phyloP scores from a whole-genome alignment of 2,888 invertebrate genomes.

The Callyntrura guangdongensis region DNA sequence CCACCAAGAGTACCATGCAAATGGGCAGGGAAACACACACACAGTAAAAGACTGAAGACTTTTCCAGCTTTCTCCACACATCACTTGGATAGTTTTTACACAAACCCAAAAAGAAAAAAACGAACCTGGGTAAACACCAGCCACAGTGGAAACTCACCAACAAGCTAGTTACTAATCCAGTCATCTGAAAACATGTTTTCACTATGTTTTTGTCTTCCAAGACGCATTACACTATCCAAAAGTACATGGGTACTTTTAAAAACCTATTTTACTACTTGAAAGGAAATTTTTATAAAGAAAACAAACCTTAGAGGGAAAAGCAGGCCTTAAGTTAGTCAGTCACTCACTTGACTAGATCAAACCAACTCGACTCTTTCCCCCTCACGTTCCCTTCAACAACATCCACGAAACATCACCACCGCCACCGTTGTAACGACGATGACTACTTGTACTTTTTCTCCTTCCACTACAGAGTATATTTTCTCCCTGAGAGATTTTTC shows the following conservation, averaged over 20 bases:
- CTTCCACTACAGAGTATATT: slow-evolving; percentile 21
- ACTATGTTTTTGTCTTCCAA: slow-evolving; percentile 6
- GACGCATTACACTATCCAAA: slow-evolving; percentile 10
- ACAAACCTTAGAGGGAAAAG: neutral
- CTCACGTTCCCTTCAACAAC: slow-evolving; percentile 43
- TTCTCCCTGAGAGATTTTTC: slow-evolving; percentile 71
- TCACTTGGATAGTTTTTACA: neutral
- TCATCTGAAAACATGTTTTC: slow-evolving; percentile 39
- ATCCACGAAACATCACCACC: slow-evolving; percentile 4
- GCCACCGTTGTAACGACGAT: neutral
- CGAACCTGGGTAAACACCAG: neutral
- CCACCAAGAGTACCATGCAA: slow-evolving; percentile 75
- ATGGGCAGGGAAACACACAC: slow-evolving; percentile 44
- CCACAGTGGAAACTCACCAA: neutral
- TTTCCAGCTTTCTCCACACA: neutral
- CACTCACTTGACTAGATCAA: slow-evolving; percentile 59
- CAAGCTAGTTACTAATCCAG: slow-evolving; percentile 46
- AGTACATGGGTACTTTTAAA: no score
- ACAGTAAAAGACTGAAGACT: neutral
- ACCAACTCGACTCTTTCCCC: slow-evolving; percentile 30
- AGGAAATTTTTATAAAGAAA: no score
- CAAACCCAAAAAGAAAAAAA: neutral
- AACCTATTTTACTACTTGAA: neutral
- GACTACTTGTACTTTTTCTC: neutral
- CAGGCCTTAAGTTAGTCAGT: slow-evolving; percentile 59